phyloP scores from a whole-genome alignment of 2,113 vertebrate genomes.

The Mirounga angustirostris region DNA sequence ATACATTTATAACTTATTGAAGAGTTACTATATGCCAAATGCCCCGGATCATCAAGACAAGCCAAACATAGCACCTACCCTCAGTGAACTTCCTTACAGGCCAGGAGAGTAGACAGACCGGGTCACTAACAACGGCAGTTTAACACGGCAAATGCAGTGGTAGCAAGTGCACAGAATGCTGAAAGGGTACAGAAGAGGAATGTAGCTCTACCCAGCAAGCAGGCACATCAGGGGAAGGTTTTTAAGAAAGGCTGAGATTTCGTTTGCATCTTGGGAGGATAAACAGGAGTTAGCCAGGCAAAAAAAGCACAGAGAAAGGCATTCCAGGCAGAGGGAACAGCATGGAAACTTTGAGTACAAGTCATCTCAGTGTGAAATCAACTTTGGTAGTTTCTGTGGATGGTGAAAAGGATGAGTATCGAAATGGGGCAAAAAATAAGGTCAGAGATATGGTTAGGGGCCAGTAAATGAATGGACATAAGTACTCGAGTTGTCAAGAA shows the following conservation, averaged over 20 bases:
- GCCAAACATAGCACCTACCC: not conserved
- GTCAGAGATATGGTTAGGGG: not conserved
- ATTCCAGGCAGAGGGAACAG: not conserved
- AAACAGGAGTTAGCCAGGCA: not conserved
- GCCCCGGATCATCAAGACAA: not conserved
- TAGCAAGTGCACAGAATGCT: not conserved
- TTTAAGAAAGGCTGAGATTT: not conserved
- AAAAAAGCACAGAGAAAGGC: not conserved
- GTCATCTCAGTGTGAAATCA: not conserved
- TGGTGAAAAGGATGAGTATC: not conserved
- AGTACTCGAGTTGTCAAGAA: not conserved
- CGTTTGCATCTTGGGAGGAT: not conserved
- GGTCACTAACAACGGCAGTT: not conserved
- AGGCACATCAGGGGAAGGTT: not conserved
- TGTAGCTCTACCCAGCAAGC: not conserved
- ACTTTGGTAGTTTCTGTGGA: not conserved
- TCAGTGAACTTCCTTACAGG: not conserved
- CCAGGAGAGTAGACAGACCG: not conserved
- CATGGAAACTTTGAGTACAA: not conserved
- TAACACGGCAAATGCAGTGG: not conserved
- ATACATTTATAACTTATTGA: not conserved
- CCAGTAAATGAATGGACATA: not conserved
- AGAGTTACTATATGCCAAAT: not conserved
- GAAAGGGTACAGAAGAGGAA: not conserved
- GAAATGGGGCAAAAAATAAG: not conserved